Base-by-base conservation (phyloP, 92 coral and sea anemone species). In the Plumapathes pennacea region DNA sequence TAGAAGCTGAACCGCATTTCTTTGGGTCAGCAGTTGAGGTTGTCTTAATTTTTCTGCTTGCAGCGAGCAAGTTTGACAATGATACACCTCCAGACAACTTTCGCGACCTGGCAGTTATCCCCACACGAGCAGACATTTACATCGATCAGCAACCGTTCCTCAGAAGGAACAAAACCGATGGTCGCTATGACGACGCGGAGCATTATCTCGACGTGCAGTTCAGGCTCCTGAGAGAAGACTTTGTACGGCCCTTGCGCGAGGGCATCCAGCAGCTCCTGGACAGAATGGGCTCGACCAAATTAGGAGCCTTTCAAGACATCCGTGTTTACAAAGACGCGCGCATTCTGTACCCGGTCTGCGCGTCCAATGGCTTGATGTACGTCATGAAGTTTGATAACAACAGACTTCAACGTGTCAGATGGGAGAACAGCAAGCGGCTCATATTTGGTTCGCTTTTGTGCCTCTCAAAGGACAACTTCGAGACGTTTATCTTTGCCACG, bases 121-220 rank as follows among this genome's bases (percentile, higher is more conserved):
- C 97, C 0, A 44, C 83, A 13, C 84, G 64, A 37, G 83, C 47
- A 0, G 97, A 90, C 76, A 71, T 90, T 22, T 75, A 69, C 75
- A 39, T 54, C 1, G 65, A 52, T 0, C 59, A 54, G 26, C 24
- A 51, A 9, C 84, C 87, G 29, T 90, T 78, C 46, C 81, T 90
- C 7, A 57, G 97, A 41, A 71, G 87, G 55, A 90, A 90, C 54
- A 83, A 85, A 31, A 53, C 76, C 17, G 67, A 86, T 3, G 97
- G 97, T 17, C 66, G 83, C 43, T 90, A 86, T 69, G 52, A 55
- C 27, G 59, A 69, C 32, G 54, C 82, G 12, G 85, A 86, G 28
- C 97, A 90, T 38, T 90, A 90, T 73, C 49, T 90, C 50, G 97
- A 90, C 75, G 97, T 90, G 31, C 97, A 90, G 77, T 90, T 90